phyloP scores from a whole-genome alignment of 2,797 vertebrate genomes.

The Chelmon rostratus region DNA sequence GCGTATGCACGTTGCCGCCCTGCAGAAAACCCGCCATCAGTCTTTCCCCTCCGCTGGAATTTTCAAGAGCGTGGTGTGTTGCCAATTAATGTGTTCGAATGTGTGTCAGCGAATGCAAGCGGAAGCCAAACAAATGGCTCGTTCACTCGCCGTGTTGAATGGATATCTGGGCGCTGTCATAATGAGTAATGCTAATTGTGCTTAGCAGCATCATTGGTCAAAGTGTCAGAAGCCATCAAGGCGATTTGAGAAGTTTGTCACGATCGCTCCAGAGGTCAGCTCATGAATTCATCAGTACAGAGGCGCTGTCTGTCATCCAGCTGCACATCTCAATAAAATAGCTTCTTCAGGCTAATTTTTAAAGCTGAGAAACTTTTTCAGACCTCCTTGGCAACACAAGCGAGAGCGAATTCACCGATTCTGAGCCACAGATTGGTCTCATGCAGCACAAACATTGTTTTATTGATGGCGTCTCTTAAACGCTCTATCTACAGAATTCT shows the following conservation, averaged over 20 bases:
- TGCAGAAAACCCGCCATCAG: slow-evolving; percentile 52
- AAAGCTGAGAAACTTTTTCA: background rate
- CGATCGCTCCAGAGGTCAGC: slow-evolving; percentile 15
- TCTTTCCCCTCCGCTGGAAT: slow-evolving; percentile 64
- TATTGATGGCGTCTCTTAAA: slow-evolving; percentile 39
- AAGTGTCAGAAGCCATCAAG: slow-evolving; percentile 77
- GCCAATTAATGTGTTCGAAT: slow-evolving; percentile 73
- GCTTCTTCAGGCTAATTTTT: background rate
- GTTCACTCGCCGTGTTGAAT: slow-evolving; percentile 37
- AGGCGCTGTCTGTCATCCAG: slow-evolving; percentile 16
- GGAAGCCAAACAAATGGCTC: slow-evolving; percentile 75
- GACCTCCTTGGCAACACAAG: background rate
- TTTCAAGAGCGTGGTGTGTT: slow-evolving; percentile 57
- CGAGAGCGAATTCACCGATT: background rate
- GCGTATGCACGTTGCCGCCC: slow-evolving; percentile 45
- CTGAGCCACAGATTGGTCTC: background rate
- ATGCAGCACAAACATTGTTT: slow-evolving; percentile 24
- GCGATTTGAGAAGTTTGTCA: slow-evolving; percentile 66
- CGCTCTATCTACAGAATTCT: slow-evolving; percentile 39
- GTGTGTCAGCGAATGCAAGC: slow-evolving; percentile 50
- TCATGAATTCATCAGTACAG: slow-evolving; percentile 44
- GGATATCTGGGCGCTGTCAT: slow-evolving; percentile 69
- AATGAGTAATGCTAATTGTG: slow-evolving; percentile 77
- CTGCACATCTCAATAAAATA: background rate
- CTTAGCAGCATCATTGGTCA: slow-evolving; percentile 76